Percentiles rank a stretch among this genome's conserved stretches.
Evolutionary conservation across 2,113 vertebrate genomes (phyloP).

Genomic region (Leucopsar rothschildi): DNA sequence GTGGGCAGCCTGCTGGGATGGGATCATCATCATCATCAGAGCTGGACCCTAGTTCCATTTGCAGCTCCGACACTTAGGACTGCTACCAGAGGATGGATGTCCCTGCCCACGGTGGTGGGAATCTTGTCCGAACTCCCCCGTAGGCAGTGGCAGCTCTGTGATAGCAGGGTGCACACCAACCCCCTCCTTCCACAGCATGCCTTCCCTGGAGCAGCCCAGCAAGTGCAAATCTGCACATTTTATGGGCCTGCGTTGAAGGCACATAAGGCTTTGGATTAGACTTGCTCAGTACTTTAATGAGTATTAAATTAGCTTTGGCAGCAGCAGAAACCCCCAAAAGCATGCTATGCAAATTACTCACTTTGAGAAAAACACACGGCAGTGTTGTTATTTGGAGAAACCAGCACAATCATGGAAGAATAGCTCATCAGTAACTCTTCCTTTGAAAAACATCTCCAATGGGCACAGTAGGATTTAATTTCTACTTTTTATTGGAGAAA

Average conservation of each 20-base stretch:
- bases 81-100: background rate
- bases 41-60: background rate
- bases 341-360: conserved; percentile 17
- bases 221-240: background rate
- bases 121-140: background rate
- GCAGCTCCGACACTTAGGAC: rapidly evolving
- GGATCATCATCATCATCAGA: background rate
- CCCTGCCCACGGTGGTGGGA: background rate
- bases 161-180: background rate
- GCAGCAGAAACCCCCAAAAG: conserved; percentile 12
- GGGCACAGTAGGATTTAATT: conserved; percentile 37
- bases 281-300: conserved; percentile 35
- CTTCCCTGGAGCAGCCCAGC: background rate
- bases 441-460: background rate
- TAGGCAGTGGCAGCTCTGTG: background rate
- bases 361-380: background rate
- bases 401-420: background rate
- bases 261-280: background rate
- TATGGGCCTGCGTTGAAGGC: background rate
- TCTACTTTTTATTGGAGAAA: background rate
- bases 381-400: background rate
- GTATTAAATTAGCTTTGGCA: conserved; percentile 9
- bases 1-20: background rate
- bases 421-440: conserved; percentile 18
- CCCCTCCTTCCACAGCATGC: background rate